Conservation (phyloP, 2,888 invertebrate genomes). For the Agriopis leucophaearia region DNA sequence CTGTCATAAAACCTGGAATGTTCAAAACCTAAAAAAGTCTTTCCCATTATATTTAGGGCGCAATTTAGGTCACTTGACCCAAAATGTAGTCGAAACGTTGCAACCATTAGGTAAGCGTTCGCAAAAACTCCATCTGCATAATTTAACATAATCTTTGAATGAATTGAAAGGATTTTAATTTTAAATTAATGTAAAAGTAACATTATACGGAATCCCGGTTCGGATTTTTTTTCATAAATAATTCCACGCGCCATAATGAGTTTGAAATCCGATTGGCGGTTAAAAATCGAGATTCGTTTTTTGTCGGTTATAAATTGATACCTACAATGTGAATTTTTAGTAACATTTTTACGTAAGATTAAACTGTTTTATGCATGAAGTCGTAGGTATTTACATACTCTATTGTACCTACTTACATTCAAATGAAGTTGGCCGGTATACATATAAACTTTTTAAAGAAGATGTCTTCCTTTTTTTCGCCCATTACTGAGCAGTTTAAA, state of each 20-base stretch:
- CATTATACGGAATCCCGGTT: slow-evolving; percentile 55
- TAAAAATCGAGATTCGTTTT: neutral
- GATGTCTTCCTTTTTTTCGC: too few species aligned
- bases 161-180: slow-evolving; percentile 79
- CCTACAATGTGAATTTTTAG: too few species aligned
- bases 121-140: slow-evolving; percentile 76
- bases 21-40: neutral
- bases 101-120: slow-evolving; percentile 51
- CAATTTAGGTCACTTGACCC: slow-evolving; percentile 29
- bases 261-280: slow-evolving; percentile 5
- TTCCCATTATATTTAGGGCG: slow-evolving; percentile 6
- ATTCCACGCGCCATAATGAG: slow-evolving; percentile 44
- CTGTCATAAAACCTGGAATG: slow-evolving; percentile 4
- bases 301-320: too few species aligned
- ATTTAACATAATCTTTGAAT: slow-evolving; percentile 80
- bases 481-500: too few species aligned
- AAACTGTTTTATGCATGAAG: too few species aligned
- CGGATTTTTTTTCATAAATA: slow-evolving; percentile 52
- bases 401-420: too few species aligned
- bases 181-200: slow-evolving; percentile 71
- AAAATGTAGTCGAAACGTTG: slow-evolving; percentile 36
- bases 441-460: too few species aligned
- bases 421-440: too few species aligned
- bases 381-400: too few species aligned
- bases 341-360: too few species aligned